These are phyloP conservation scores for Lucifuga dentata DNA, from an alignment of 2,113 vertebrate genomes.

Conservation along the genomic window DNA sequence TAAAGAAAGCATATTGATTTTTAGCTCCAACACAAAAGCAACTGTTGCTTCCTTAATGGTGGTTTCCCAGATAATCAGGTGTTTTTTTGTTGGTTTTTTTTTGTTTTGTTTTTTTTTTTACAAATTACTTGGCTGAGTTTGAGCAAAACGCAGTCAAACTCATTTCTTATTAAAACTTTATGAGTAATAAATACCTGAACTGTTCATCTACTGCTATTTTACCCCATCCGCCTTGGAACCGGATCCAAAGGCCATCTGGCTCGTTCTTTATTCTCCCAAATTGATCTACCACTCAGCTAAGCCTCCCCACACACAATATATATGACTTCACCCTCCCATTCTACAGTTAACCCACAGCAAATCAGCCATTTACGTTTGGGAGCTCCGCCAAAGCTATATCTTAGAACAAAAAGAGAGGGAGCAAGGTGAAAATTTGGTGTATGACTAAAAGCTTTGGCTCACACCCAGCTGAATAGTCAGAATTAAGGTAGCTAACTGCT, in stretches of 20 bases:
- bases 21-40: background rate
- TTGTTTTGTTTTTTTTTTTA: no score
- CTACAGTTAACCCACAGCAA: slow-evolving; percentile 71
- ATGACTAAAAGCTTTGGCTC: slow-evolving; percentile 70
- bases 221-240: slow-evolving; percentile 46
- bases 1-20: slow-evolving; percentile 21
- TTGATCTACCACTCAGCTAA: slow-evolving; percentile 63
- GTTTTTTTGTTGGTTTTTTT: no score
- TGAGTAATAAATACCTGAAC: slow-evolving; percentile 46
- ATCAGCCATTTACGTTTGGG: slow-evolving; percentile 72
- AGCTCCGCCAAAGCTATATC: slow-evolving; percentile 68
- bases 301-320: slow-evolving; percentile 58
- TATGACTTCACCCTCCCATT: slow-evolving; percentile 69
- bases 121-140: no score
- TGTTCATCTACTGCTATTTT: slow-evolving; percentile 48
- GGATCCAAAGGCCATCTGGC: slow-evolving; percentile 61
- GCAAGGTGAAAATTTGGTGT: slow-evolving; percentile 71
- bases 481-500: slow-evolving; percentile 55
- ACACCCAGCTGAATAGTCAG: slow-evolving; percentile 54
- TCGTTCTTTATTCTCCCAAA: slow-evolving; percentile 61
- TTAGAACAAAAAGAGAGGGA: slow-evolving; percentile 50
- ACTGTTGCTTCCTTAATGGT: background rate
- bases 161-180: slow-evolving; percentile 43
- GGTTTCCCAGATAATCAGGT: no score
- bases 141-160: slow-evolving; percentile 22